Evolutionary conservation across 2,888 invertebrate species (phyloP).

Genomic region (Melikaiella ostensackeni): DNA sequence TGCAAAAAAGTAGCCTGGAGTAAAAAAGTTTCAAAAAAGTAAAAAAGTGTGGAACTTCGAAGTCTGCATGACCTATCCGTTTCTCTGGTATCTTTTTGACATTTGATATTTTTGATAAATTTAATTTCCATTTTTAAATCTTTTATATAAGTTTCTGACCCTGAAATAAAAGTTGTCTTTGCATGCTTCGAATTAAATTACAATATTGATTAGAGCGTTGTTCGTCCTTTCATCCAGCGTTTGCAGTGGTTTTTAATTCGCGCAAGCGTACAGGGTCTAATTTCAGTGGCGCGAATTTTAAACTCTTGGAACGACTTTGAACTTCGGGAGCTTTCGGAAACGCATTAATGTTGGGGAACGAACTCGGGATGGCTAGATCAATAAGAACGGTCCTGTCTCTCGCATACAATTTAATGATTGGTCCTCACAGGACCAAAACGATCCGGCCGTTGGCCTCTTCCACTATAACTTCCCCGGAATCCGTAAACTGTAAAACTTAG

Average conservation of each 20-base stretch:
- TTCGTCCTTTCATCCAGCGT: not conserved
- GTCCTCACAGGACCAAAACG: conserved; percentile 25
- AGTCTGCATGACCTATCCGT: too few species aligned
- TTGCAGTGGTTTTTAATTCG: not conserved
- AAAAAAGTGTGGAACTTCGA: too few species aligned
- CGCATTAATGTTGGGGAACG: conserved; percentile 19
- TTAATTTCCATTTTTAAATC: not conserved
- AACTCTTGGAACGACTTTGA: conserved; percentile 17
- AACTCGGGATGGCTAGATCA: conserved; percentile 35
- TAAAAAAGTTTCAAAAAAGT: too few species aligned
- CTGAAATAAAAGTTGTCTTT: not conserved
- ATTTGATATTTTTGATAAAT: not conserved
- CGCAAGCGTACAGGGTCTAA: not conserved
- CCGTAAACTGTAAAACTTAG: conserved; percentile 10
- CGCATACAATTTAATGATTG: conserved; percentile 34
- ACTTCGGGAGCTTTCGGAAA: conserved; percentile 36
- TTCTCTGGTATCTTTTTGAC: too few species aligned
- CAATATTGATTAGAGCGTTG: not conserved
- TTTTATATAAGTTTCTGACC: not conserved
- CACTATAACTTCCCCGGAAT: not conserved
- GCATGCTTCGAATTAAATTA: not conserved
- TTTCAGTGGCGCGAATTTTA: conserved; percentile 19
- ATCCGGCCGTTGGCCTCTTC: conserved; percentile 1
- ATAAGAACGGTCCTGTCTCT: conserved; percentile 26
- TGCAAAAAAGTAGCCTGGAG: too few species aligned